Percentiles rank a stretch among this genome's conserved stretches.
Conservation (phyloP, 2,888 invertebrate species). For the Lagria hirta region DNA sequence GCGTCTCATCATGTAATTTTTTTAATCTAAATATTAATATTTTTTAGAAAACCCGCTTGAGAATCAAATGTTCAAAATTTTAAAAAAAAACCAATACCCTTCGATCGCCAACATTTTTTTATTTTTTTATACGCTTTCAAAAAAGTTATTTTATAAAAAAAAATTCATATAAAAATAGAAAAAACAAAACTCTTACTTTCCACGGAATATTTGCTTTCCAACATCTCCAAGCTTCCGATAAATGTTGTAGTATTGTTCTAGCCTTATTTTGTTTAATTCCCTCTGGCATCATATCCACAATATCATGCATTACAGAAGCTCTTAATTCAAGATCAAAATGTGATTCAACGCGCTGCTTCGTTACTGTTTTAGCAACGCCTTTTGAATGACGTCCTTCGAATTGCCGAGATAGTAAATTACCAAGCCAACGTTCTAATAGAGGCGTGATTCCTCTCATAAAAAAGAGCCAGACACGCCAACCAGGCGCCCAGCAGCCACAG, state of each 20-base stretch:
- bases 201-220: slow-evolving; percentile 99
- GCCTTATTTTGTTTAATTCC: slow-evolving; percentile 99
- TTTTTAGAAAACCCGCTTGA: too few species aligned
- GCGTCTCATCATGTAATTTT: slow-evolving; percentile 37
- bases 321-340: slow-evolving; percentile 98
- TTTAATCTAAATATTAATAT: background rate
- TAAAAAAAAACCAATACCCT: too few species aligned
- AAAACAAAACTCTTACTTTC: slow-evolving; percentile 68
- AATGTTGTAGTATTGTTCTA: slow-evolving; percentile 95
- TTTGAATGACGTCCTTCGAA: slow-evolving; percentile 99
- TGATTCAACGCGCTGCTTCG: slow-evolving; percentile 98
- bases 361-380: slow-evolving; percentile 99
- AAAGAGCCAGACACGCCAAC: slow-evolving; percentile 99
- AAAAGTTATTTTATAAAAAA: too few species aligned
- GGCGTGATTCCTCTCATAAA: slow-evolving; percentile 99
- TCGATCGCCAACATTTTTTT: too few species aligned
- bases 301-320: slow-evolving; percentile 96
- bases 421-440: slow-evolving; percentile 97
- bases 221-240: slow-evolving; percentile 99
- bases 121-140: too few species aligned
- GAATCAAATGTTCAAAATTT: too few species aligned
- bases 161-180: slow-evolving; percentile 1
- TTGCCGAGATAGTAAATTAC: slow-evolving; percentile 95
- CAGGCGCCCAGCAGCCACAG: slow-evolving; percentile 98
- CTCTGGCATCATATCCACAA: slow-evolving; percentile 99